A percentile compares a stretch with the other conserved stretches of the same genome.
phyloP scores from a whole-genome alignment of 2,888 invertebrate genomes.

The Pseudoips prasinana region DNA sequence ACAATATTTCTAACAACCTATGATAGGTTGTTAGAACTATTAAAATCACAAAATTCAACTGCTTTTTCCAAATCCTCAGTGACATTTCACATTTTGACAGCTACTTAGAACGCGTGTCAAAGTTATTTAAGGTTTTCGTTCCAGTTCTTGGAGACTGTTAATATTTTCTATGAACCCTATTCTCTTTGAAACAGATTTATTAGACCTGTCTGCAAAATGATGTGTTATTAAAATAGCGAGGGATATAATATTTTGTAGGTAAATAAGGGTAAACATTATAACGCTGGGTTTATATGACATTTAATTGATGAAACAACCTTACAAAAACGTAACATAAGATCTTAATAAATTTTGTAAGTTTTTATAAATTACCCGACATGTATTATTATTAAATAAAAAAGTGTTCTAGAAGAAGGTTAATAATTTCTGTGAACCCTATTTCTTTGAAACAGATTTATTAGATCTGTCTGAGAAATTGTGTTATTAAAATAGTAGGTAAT shows the following conservation, averaged over 20 bases:
- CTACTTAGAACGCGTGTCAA: conserved; percentile 7
- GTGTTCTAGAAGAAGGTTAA: conserved; percentile 1
- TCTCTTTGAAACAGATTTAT: conserved; percentile 19
- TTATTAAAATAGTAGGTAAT: conserved; percentile 3
- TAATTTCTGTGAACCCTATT: conserved; percentile 12
- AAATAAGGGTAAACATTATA: no score
- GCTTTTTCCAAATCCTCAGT: no score
- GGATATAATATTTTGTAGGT: no score
- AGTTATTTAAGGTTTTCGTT: conserved; percentile 16
- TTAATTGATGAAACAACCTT: no score
- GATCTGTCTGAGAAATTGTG: neutral
- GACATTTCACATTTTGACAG: conserved; percentile 3
- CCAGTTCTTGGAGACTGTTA: neutral
- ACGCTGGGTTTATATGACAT: no score
- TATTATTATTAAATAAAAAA: no score
- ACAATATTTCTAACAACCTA: no score
- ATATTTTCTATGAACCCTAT: conserved; percentile 12
- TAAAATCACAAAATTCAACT: no score
- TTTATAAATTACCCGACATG: no score
- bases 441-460: conserved; percentile 20
- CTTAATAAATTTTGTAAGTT: no score
- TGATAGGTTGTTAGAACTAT: no score
- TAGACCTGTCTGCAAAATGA: neutral
- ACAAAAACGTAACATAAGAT: no score
- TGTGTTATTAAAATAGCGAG: conserved; percentile 3